phyloP scores from a whole-genome alignment of 2,797 vertebrate genomes.

The Sebastes cheni region DNA sequence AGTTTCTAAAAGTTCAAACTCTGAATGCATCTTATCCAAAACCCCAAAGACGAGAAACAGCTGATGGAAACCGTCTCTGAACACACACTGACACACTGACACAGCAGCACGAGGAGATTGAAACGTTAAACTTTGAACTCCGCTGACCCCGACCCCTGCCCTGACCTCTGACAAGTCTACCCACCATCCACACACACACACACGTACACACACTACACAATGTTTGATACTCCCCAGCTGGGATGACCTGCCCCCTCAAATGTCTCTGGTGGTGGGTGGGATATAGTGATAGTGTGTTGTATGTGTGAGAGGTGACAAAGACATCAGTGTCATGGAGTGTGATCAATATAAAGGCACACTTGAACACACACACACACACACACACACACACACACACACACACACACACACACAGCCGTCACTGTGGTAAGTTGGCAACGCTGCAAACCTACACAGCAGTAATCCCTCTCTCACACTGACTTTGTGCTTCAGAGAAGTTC shows the following conservation, averaged over 20 bases:
- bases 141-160: constrained; percentile 36
- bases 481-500: neutral
- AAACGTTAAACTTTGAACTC: constrained; percentile 69
- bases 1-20: constrained; percentile 11
- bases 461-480: neutral
- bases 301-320: constrained; percentile 43
- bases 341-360: neutral
- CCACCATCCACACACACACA: neutral
- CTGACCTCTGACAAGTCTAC: constrained; percentile 29
- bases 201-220: constrained; percentile 6
- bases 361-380: neutral
- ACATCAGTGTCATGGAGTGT: constrained; percentile 28
- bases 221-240: constrained; percentile 30
- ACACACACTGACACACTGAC: neutral
- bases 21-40: neutral
- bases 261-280: neutral
- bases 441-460: neutral
- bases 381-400: neutral
- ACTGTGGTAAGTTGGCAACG: neutral
- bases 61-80: constrained; percentile 32
- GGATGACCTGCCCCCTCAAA: constrained; percentile 15
- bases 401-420: neutral
- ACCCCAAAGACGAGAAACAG: constrained; percentile 13
- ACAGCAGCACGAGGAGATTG: constrained; percentile 50
- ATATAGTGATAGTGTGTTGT: neutral